These are phyloP conservation scores for Samia ricini DNA, from an alignment of 1,140 invertebrate species.

Conservation along the genomic window DNA sequence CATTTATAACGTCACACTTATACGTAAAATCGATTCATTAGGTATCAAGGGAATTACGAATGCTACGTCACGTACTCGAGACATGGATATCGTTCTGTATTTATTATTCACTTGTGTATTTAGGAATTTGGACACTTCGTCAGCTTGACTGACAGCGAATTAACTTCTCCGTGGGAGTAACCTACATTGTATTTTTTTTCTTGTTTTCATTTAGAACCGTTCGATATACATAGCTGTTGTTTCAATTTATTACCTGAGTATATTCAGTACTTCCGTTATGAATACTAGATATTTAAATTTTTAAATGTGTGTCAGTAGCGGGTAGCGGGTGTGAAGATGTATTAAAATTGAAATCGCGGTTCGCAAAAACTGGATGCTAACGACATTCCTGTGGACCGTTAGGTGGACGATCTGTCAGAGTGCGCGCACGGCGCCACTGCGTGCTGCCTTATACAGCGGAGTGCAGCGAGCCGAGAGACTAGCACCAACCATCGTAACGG, in stretches of 20 bases:
- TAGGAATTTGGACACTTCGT: conserved; percentile 28
- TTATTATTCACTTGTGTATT: conserved; percentile 27
- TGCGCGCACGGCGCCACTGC: conserved; percentile 21
- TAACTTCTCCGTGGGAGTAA: conserved; percentile 24
- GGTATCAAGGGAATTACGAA: conserved; percentile 42
- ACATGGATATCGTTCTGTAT: conserved; percentile 24
- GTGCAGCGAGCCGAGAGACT: neutral
- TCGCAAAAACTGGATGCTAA: conserved; percentile 48
- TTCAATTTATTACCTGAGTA: conserved; percentile 13
- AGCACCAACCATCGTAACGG: conserved; percentile 23
- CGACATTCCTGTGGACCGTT: conserved; percentile 61
- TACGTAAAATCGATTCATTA: conserved; percentile 50
- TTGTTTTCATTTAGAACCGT: conserved; percentile 8
- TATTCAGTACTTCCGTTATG: conserved; percentile 20
- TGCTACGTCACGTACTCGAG: conserved; percentile 33
- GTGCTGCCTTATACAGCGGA: conserved; percentile 26
- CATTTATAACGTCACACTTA: conserved; percentile 60
- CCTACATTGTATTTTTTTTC: conserved; percentile 13
- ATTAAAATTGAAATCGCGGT: conserved; percentile 44
- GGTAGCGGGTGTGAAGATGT: conserved; percentile 33
- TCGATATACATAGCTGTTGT: neutral
- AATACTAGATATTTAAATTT: conserved; percentile 28
- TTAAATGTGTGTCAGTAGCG: conserved; percentile 34
- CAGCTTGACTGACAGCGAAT: conserved; percentile 13
- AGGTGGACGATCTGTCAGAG: conserved; percentile 43